Base-by-base conservation (phyloP, 2,797 vertebrate species). In the Chelidonichthys spinosus region DNA sequence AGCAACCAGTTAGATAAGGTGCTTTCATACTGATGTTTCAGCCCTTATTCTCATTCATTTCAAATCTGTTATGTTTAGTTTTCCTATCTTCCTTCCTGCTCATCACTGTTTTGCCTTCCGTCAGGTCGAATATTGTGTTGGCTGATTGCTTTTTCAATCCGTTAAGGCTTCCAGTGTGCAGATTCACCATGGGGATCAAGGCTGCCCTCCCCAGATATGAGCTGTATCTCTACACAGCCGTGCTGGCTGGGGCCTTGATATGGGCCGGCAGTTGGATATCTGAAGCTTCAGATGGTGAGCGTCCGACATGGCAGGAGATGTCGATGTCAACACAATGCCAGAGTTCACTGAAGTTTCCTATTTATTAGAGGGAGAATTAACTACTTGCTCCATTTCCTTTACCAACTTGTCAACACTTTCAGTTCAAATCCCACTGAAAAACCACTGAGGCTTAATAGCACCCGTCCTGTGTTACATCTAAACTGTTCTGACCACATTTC, bases 201-300 rank as follows among this genome's bases (percentile, higher is more conserved):
- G 85, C 97, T 0, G 93, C 93, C 0, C 91, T 99, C 82, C 97
- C 97, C 56, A 93, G 87, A 53, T 94, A 94, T 3, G 98, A 99
- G 87, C 94, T 99, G 80, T 97, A 96, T 49, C 92, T 98, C 78
- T 99, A 99, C 11, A 95, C 95, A 4, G 92, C 96, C 1, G 92
- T 95, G 2, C 91, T 99, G 36, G 93, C 80, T 0, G 93, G 93
- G 0, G 96, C 97, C 2, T 79, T 99, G 80, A 85, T 95, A 63
- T 99, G 98, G 88, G 96, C 98, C 0, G 90, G 93, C 76, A 95
- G 92, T 42, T 97, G 96, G 83, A 97, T 99, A 90, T 94, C 96
- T 2, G 96, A 98, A 62, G 96, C 95, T 0, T 99, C 98, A 0
- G 87, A 92, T 91, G 98, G 98, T 99, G 95, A 95, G 66, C 88